phyloP scores from a whole-genome alignment of 2,888 invertebrate species.

The Tachina fera region DNA sequence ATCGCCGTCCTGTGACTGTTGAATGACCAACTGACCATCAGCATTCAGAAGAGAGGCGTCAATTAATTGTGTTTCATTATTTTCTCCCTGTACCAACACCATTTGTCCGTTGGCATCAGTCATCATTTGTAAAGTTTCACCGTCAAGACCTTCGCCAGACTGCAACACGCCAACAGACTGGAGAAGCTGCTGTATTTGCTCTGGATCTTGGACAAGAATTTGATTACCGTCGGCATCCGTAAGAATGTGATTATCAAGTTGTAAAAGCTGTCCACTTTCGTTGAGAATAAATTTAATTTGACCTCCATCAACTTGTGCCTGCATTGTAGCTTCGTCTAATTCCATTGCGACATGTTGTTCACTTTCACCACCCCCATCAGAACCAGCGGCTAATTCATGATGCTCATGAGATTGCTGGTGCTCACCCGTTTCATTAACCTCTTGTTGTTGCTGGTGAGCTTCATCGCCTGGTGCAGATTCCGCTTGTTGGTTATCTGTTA shows the following conservation, averaged over 20 bases:
- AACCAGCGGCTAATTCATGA: constrained; percentile 69
- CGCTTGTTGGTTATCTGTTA: constrained; percentile 38
- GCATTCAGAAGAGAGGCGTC: constrained; percentile 83
- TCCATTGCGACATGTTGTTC: constrained; percentile 82
- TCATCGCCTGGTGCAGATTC: constrained; percentile 53
- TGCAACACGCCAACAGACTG: constrained; percentile 83
- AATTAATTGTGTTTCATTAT: constrained; percentile 83
- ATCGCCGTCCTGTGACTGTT: constrained; percentile 82
- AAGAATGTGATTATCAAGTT: constrained; percentile 83
- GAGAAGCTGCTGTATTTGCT: constrained; percentile 83
- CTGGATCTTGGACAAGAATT: constrained; percentile 83
- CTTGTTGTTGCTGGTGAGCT: constrained; percentile 42
- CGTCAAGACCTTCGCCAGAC: constrained; percentile 82
- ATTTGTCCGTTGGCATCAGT: constrained; percentile 83
- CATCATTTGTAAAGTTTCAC: constrained; percentile 83
- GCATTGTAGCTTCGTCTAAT: constrained; percentile 82
- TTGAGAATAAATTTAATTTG: constrained; percentile 83
- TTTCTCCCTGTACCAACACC: constrained; percentile 83
- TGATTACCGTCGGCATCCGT: constrained; percentile 83
- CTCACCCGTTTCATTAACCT: constrained; percentile 43
- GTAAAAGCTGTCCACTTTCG: constrained; percentile 82
- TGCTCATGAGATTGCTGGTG: constrained; percentile 53
- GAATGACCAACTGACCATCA: constrained; percentile 83
- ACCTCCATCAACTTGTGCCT: constrained; percentile 82
- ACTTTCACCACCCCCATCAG: constrained; percentile 71